phyloP scores from a whole-genome alignment of 2,797 vertebrate species.

The Sylvia borin region DNA sequence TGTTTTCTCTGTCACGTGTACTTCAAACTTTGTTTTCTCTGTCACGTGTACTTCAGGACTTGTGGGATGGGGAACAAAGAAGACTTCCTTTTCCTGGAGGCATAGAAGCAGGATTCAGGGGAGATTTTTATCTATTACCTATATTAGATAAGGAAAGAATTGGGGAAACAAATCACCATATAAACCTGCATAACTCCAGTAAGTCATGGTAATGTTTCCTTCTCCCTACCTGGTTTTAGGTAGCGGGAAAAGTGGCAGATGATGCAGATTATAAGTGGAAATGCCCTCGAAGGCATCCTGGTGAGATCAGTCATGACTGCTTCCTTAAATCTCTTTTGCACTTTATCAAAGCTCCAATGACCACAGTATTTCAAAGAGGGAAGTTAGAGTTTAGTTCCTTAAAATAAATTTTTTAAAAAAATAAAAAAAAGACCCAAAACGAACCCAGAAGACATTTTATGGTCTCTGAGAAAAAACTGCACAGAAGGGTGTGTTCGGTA shows the following conservation, averaged over 20 bases:
- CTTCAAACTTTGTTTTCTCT: not conserved
- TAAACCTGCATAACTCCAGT: not conserved
- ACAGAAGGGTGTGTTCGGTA: not conserved
- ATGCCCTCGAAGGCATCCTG: not conserved
- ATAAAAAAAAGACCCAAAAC: not conserved
- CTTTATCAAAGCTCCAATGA: not conserved
- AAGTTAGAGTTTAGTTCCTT: not conserved
- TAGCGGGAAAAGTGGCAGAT: not conserved
- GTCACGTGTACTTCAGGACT: not conserved
- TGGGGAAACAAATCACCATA: not conserved
- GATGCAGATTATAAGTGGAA: not conserved
- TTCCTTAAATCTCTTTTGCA: not conserved
- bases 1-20: not conserved
- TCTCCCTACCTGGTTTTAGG: not conserved
- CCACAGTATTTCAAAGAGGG: not conserved
- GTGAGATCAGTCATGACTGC: not conserved
- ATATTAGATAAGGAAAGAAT: not conserved
- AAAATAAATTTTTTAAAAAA: not conserved
- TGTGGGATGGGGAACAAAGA: not conserved
- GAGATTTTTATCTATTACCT: not conserved
- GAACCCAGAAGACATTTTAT: not conserved
- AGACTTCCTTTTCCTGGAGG: not conserved
- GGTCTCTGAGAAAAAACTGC: not conserved
- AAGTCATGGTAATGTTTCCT: not conserved
- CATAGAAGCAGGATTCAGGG: not conserved